These are phyloP conservation scores for Hylyphantes graminicola DNA, from an alignment of 1,140 invertebrate genomes.

Conservation along the genomic window DNA sequence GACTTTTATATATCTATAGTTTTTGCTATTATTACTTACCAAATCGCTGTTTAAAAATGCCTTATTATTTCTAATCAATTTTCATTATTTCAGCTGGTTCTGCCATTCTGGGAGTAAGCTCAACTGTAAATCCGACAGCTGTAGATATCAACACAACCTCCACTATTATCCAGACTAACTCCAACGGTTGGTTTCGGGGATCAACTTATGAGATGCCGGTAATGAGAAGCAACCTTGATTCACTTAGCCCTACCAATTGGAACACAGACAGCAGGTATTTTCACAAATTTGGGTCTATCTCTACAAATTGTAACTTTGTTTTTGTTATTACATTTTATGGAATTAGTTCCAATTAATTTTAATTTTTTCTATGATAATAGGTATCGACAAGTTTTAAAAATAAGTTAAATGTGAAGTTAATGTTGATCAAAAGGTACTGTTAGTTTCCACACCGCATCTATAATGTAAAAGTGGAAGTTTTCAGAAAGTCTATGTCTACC, in stretches of 20 bases:
- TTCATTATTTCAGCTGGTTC: constrained; percentile 66
- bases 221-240: constrained; percentile 34
- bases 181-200: constrained; percentile 43
- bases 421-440: no score
- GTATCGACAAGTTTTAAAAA: no score
- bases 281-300: no score
- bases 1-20: background rate
- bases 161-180: constrained; percentile 1
- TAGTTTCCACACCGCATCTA: no score
- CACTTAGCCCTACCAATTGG: constrained; percentile 34
- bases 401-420: no score
- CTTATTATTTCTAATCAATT: background rate
- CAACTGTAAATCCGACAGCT: constrained; percentile 71
- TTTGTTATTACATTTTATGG: no score
- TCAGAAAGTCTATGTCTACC: no score
- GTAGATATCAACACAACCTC: constrained; percentile 9
- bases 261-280: constrained; percentile 6
- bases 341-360: no score
- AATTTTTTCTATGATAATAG: no score
- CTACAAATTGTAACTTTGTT: no score
- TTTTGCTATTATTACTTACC: background rate
- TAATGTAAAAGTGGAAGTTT: no score
- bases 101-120: constrained; percentile 71
- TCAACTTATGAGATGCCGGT: constrained; percentile 42
- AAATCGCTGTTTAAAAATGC: background rate